Evolutionary conservation across 2,113 vertebrate genomes (phyloP), one percentile per base, ranked within the genome.

Genomic region (Sisor rabdophorus): DNA sequence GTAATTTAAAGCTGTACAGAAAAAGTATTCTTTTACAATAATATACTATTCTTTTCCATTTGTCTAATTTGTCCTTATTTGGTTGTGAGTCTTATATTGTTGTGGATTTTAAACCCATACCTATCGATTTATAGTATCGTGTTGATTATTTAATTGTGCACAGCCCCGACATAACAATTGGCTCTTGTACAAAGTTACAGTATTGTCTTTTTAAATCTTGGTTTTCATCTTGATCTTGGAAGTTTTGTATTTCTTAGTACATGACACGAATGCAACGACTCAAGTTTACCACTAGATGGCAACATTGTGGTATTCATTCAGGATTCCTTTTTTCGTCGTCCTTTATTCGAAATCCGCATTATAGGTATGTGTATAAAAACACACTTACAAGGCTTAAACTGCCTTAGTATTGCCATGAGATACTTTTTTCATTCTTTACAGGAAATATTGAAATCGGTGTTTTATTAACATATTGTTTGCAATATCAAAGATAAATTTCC

Each of bases 281-380:
- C 0, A 73, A 12, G 0, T 78, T 16, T 10, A 7, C 71, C 90
- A 85, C 87, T 84, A 91, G 90, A 89, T 91, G 90, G 86, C 78
- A 73, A 86, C 79, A 87, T 72, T 32, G 52, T 77, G 19, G 19
- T 36, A n/a, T 56, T 3, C 1, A 50, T 54, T 47, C 48, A 65
- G 16, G 20, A 53, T 52, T 32, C 2, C 24, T 11, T 44, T 22
- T 17, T 11, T 36, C 44, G n/a, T 59, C 36, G 48, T 67, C 40
- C 44, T 67, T 44, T 47, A 47, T 67, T 48, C 52, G 15, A 1
- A n/a, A n/a, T n/a, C 32, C 32, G 32, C 32, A 20, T 7, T 68
- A 68, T 48, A 68, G 1, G 13, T 50, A 26, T 48, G 26, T 5
- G n/a, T n/a, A 36, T 6, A 50, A 20, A 40, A 28, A 60, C 71